phyloP scores from a whole-genome alignment of 2,113 vertebrate species.

The Echinops telfairi region DNA sequence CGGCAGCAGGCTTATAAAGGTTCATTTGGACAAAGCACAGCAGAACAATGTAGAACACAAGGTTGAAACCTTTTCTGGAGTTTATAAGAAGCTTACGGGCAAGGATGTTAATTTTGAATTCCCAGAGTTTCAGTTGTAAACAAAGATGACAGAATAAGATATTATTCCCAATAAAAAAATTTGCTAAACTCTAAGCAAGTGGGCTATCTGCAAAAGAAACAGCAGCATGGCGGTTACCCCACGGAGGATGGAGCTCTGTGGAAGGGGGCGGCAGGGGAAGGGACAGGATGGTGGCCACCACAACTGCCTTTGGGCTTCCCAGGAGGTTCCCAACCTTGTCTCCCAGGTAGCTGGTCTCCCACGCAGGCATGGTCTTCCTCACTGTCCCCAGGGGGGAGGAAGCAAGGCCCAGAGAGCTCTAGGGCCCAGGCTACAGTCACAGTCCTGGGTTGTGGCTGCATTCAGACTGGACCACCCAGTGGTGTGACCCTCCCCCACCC shows the following conservation, averaged over 20 bases:
- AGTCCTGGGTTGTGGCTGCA: rapidly evolving
- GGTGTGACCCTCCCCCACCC: not conserved
- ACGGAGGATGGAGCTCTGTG: rapidly evolving
- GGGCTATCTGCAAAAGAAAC: slow-evolving; percentile 41
- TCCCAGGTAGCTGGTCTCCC: not conserved
- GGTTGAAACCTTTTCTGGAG: no score
- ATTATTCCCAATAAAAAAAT: no score
- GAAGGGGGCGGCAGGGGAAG: not conserved
- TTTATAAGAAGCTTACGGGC: no score
- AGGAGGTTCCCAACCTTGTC: not conserved
- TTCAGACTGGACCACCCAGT: not conserved
- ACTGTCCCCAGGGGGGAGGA: not conserved
- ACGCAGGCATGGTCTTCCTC: not conserved
- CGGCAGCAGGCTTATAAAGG: no score
- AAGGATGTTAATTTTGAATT: no score
- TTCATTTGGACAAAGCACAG: no score
- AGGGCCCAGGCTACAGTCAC: not conserved
- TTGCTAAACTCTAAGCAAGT: slow-evolving; percentile 62
- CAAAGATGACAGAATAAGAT: no score
- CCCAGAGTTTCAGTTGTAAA: no score
- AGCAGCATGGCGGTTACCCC: not conserved
- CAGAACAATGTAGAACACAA: no score
- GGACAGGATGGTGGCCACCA: rapidly evolving
- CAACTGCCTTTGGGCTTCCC: not conserved
- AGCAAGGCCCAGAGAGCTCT: not conserved